A percentile compares a stretch with the other conserved stretches of the same genome.
phyloP scores from a whole-genome alignment of 2,888 invertebrate genomes.

The Cremastinae sp. region DNA sequence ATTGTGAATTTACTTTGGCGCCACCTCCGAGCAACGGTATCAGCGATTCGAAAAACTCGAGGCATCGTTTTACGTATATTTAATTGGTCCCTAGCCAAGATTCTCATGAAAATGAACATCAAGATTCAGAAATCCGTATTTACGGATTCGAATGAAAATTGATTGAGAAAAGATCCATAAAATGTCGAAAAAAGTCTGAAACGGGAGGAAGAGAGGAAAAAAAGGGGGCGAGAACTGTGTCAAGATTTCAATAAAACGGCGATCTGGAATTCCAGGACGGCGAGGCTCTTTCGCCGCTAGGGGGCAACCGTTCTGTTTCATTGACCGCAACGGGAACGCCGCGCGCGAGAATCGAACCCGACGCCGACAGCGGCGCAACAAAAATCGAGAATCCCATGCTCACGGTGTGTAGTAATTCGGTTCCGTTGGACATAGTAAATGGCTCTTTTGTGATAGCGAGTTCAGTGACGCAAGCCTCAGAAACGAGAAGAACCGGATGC shows the following conservation, averaged over 20 bases:
- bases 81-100: too few relatives aligned
- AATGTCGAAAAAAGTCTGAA: not conserved
- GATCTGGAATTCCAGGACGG: conserved; percentile 52
- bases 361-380: not conserved
- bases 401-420: conserved; percentile 30
- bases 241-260: conserved; percentile 55
- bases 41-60: conserved; percentile 5
- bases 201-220: not conserved
- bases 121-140: too few relatives aligned
- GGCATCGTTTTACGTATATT: too few relatives aligned
- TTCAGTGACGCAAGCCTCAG: conserved; percentile 48
- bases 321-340: conserved; percentile 59
- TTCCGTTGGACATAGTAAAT: conserved; percentile 47
- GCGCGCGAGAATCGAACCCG: conserved; percentile 20
- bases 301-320: conserved; percentile 60
- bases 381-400: not conserved
- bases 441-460: conserved; percentile 11
- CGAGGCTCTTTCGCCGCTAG: conserved; percentile 26
- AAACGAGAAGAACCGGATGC: conserved; percentile 52
- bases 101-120: too few relatives aligned
- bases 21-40: too few relatives aligned
- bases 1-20: too few relatives aligned
- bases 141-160: not conserved
- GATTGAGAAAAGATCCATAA: too few relatives aligned
- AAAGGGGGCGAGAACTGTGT: conserved; percentile 49